Conservation (phyloP, 2,888 invertebrate species). For the Lithodes maja region DNA sequence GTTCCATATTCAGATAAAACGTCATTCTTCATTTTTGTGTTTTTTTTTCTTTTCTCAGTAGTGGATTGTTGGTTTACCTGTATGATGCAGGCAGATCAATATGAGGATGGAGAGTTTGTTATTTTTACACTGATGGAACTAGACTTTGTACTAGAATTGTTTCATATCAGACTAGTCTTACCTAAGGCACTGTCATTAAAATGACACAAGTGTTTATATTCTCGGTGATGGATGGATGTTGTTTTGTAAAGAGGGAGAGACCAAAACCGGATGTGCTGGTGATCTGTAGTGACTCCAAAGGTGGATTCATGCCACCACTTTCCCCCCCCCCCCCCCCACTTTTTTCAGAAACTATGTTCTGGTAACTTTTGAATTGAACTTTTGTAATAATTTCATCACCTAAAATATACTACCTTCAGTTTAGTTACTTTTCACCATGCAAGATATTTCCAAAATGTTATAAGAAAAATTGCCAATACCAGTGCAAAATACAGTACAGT, state of each 20-base stretch:
- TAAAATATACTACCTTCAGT: too few species aligned
- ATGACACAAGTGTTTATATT: conserved; percentile 62
- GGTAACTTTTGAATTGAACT: too few species aligned
- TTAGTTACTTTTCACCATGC: too few species aligned
- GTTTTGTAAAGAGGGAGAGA: conserved; percentile 59
- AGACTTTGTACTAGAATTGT: conserved; percentile 65
- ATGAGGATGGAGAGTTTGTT: conserved; percentile 61
- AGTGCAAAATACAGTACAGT: too few species aligned
- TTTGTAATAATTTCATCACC: too few species aligned
- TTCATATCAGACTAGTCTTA: conserved; percentile 69
- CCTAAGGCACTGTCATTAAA: conserved; percentile 55
- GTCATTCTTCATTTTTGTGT: neutral
- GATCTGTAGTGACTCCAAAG: conserved; percentile 45
- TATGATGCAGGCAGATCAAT: conserved; percentile 48
- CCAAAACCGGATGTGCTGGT: conserved; percentile 63
- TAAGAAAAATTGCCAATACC: too few species aligned
- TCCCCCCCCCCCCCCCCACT: too few species aligned
- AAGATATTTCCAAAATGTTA: too few species aligned
- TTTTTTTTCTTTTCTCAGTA: neutral
- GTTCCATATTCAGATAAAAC: conserved; percentile 52
- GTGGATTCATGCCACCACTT: too few species aligned
- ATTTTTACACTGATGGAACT: conserved; percentile 65
- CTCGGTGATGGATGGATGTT: conserved; percentile 63
- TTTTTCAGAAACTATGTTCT: too few species aligned
- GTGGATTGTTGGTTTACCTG: conserved; percentile 49